Conservation (phyloP, 2,888 invertebrate genomes). For the Drosophila infuscata region DNA sequence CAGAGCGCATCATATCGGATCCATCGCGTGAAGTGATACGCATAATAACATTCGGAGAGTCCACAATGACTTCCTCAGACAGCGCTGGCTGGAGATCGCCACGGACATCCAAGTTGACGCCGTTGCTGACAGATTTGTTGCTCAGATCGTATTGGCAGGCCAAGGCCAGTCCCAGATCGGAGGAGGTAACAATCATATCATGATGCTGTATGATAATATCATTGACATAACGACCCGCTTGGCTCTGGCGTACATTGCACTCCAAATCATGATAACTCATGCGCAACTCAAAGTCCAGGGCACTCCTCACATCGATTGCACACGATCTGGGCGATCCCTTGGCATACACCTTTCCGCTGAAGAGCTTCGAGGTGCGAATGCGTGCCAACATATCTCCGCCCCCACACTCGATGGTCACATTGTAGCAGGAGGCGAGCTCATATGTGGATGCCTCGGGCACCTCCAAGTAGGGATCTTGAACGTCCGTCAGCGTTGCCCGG, state of each 20-base stretch:
- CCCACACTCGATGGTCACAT: slow-evolving; percentile 96
- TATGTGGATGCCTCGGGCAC: slow-evolving; percentile 96
- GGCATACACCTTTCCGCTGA: slow-evolving; percentile 86
- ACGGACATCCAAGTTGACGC: slow-evolving; percentile 94
- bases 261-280: slow-evolving; percentile 97
- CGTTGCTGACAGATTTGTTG: slow-evolving; percentile 96
- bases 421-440: slow-evolving; percentile 96
- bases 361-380: slow-evolving; percentile 95
- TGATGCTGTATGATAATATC: slow-evolving; percentile 97
- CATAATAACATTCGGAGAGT: slow-evolving; percentile 98
- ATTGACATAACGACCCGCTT: slow-evolving; percentile 93
- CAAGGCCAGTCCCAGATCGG: slow-evolving; percentile 95
- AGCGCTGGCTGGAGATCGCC: slow-evolving; percentile 94
- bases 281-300: slow-evolving; percentile 95
- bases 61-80: slow-evolving; percentile 95
- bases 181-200: slow-evolving; percentile 96
- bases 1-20: slow-evolving; percentile 93
- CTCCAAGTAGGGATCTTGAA: slow-evolving; percentile 95
- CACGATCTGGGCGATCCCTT: slow-evolving; percentile 97
- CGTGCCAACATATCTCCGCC: slow-evolving; percentile 96
- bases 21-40: slow-evolving; percentile 94
- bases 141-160: slow-evolving; percentile 97
- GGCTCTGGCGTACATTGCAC: slow-evolving; percentile 96
- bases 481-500: slow-evolving; percentile 94
- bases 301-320: slow-evolving; percentile 94